Evolutionary conservation across 2,797 vertebrate species (phyloP), one percentile per base, ranked within the genome.

Genomic region (Echiichthys vipera): DNA sequence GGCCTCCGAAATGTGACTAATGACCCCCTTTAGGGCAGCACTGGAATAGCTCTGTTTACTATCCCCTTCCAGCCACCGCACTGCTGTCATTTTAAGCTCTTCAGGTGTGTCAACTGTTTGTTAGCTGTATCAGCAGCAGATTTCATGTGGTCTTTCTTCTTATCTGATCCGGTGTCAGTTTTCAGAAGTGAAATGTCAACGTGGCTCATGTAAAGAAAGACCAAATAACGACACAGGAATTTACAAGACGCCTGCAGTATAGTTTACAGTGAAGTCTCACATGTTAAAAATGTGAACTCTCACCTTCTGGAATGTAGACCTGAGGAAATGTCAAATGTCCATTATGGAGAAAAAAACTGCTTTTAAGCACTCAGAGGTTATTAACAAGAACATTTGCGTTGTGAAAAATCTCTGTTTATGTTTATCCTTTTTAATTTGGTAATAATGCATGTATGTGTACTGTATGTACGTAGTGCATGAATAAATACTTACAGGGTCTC

Each of bases 31-130:
- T 50, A 54, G 66, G 75, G 69, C 66, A 20, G 53, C 71, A 84
- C 66, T 15, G 71, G 88, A 90, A 91, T 88, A 90, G 71, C 69
- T 89, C 81, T 87, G 74, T 91, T 91, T 92, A 87, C 83, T 43
- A n/a, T 84, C 43, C 49, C 22, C 42, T 34, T 56, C 12, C 20
- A 63, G 50, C 37, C 40, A 36, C 53, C 58, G 64, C 37, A n/a
- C 65, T 55, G 7, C 40, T 40, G 25, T 70, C 40, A 22, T 39
- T 8, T 46, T 22, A 62, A n/a, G 66, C 14, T 42, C 0, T 32
- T 58, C 67, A 27, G 54, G 61, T 67, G 3, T 6, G 5, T 18
- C 7, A 71, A 5, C 56, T 68, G 46, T 46, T 36, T 59, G 24
- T 45, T 30, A 54, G 29, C 32, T 24, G 14, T 30, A 5, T 32